Base-by-base conservation (phyloP, 1,140 invertebrate genomes). In the Stegodyphus mimosarum region DNA sequence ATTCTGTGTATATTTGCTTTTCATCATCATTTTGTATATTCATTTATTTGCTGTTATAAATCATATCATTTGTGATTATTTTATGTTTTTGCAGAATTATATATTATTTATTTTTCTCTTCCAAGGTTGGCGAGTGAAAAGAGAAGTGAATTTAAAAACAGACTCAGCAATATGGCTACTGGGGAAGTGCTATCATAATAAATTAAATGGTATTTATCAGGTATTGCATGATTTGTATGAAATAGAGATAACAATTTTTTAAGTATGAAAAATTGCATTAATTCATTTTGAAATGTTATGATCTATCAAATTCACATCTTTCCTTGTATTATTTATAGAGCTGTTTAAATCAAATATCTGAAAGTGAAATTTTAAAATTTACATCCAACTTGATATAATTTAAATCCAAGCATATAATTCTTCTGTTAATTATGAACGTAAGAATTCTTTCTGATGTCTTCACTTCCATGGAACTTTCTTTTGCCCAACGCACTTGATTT, bases 151-250 rank as follows among this genome's bases (percentile, higher is more conserved):
- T 76, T 76, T 84, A 60, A 84, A 84, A 52, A 13, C 64, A 5
- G 95, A 96, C 91, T 95, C 94, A 88, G 95, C 95, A 2, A 94
- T 96, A 6, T 96, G 95, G 93, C 89, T 97, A 4, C 89, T 96
- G 17, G 96, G 96, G 3, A 92, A 93, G 66, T 95, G 94, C 89
- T 97, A 97, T 89, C 94, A 95, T 90, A 93, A 94, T 69, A 95
- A 94, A 89, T 91, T 76, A 48, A 77, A 51, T 53, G 83, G 83
- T 86, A 64, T 18, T 52, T 66, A 33, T 33, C 33, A 33, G 33
- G 33, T 33, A 33, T 33, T 33, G 33, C 33, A 75, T 10, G 10
- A 50, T 52, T n/a, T 18, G 50, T 73, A 6, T 73, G 11, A 73
- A 73, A 15, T 52, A 51, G 52, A 11, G 15, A 53, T 7, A 53